Percentiles rank a stretch among this genome's conserved stretches.
Evolutionary conservation across 2,888 invertebrate genomes (phyloP).

Genomic region (Zaprionus obscuricornis): DNA sequence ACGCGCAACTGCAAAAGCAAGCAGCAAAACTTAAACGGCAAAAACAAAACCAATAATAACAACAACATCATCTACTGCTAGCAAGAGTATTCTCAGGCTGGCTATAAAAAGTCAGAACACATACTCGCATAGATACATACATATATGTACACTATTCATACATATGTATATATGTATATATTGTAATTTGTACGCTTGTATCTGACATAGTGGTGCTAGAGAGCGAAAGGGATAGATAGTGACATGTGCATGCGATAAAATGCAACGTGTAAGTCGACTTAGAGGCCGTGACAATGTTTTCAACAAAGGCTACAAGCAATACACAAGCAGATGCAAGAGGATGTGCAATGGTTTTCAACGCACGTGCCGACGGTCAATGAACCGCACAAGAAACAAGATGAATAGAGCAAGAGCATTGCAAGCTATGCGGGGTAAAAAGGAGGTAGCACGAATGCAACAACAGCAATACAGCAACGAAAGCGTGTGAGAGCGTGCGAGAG

Average conservation of each 20-base stretch:
- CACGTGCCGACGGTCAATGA: conserved; percentile 78
- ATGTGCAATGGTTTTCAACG: conserved; percentile 71
- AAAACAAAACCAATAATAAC: conserved; percentile 24
- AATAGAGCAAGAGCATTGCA: conserved; percentile 6
- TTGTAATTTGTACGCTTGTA: too few relatives aligned
- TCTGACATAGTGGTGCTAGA: conserved; percentile 42
- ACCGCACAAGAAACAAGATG: conserved; percentile 51
- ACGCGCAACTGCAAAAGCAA: conserved; percentile 66
- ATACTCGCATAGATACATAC: conserved; percentile 1
- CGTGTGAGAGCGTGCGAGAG: conserved; percentile 3
- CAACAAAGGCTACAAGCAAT: conserved; percentile 38
- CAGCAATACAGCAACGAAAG: conserved; percentile 30
- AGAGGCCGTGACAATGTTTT: conserved; percentile 76
- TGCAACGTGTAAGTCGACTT: conserved; percentile 63
- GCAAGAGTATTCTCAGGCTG: conserved; percentile 14
- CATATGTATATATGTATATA: neutral
- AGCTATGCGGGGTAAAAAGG: conserved; percentile 8
- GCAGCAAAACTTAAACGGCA: conserved; percentile 37
- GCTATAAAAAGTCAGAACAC: conserved; percentile 47
- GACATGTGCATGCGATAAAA: conserved; percentile 76
- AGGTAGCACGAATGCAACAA: neutral
- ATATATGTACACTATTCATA: too few relatives aligned
- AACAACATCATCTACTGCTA: conserved; percentile 29
- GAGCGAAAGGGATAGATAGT: conserved; percentile 20
- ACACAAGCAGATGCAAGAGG: conserved; percentile 58